These are phyloP conservation scores for Resseliella maxima DNA, from an alignment of 2,888 invertebrate species.

Conservation along the genomic window DNA sequence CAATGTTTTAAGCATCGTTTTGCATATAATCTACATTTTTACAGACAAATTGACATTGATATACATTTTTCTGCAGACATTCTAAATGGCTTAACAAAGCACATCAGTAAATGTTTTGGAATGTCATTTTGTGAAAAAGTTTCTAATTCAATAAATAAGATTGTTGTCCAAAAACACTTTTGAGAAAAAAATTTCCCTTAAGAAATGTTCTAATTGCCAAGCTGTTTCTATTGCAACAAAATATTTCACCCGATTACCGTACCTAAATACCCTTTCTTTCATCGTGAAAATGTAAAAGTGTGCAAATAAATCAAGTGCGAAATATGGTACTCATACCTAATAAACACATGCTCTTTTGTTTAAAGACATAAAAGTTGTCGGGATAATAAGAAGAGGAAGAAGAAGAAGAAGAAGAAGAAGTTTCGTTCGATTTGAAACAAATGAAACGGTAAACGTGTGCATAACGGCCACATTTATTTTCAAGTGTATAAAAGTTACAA, in stretches of 20 bases:
- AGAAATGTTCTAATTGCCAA: too few relatives aligned
- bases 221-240: background rate
- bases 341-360: constrained; percentile 16
- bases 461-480: constrained; percentile 5
- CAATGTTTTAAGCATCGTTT: background rate
- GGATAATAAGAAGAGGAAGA: too few relatives aligned
- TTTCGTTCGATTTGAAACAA: constrained; percentile 49
- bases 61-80: too few relatives aligned
- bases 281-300: background rate
- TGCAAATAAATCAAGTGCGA: constrained; percentile 25
- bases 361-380: background rate
- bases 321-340: constrained; percentile 20
- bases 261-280: background rate
- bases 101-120: too few relatives aligned
- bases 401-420: too few relatives aligned
- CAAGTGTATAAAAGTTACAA: constrained; percentile 38
- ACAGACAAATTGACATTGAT: too few relatives aligned
- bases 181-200: too few relatives aligned
- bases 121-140: too few relatives aligned
- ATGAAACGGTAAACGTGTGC: constrained; percentile 35
- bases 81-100: too few relatives aligned
- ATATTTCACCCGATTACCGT: background rate
- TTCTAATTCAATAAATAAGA: too few relatives aligned
- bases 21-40: too few relatives aligned
- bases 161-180: too few relatives aligned